These are phyloP conservation scores for Odontomyia ornata DNA, from an alignment of 2,888 invertebrate genomes.

Conservation along the genomic window DNA sequence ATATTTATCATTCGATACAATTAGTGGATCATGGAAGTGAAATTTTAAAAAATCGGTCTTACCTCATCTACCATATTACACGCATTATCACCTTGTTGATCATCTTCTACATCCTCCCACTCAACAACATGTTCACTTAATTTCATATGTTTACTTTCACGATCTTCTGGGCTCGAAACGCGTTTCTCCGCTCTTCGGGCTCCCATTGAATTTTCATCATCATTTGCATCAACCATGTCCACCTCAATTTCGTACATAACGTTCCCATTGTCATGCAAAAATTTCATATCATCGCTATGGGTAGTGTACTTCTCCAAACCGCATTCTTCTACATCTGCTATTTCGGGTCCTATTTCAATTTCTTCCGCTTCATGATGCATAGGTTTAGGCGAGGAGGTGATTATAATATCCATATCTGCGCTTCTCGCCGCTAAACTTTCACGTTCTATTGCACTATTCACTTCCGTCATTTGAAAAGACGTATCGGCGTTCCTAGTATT, in stretches of 20 bases:
- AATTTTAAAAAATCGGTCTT: constrained; percentile 27
- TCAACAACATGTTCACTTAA: constrained; percentile 44
- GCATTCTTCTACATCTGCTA: not conserved
- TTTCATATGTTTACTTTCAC: constrained; percentile 50
- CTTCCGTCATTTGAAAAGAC: not conserved
- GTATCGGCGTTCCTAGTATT: not conserved
- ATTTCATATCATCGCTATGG: not conserved
- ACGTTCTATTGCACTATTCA: constrained; percentile 29
- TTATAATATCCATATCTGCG: not conserved
- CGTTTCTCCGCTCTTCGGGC: constrained; percentile 45
- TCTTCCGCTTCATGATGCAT: constrained; percentile 3
- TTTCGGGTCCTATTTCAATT: constrained; percentile 2
- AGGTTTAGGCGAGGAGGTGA: constrained; percentile 7
- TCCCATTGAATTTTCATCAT: not conserved
- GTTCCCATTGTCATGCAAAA: constrained; percentile 40
- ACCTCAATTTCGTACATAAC: constrained; percentile 48
- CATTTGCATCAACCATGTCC: constrained; percentile 37
- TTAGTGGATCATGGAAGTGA: too few relatives aligned
- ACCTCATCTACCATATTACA: constrained; percentile 49
- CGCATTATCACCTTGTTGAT: constrained; percentile 52
- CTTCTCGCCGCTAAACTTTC: not conserved
- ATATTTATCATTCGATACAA: not conserved
- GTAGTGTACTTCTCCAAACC: not conserved
- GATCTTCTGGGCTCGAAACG: constrained; percentile 50
- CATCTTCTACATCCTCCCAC: constrained; percentile 51